phyloP scores from a whole-genome alignment of 2,113 vertebrate genomes.

The Hiodon tergisus region DNA sequence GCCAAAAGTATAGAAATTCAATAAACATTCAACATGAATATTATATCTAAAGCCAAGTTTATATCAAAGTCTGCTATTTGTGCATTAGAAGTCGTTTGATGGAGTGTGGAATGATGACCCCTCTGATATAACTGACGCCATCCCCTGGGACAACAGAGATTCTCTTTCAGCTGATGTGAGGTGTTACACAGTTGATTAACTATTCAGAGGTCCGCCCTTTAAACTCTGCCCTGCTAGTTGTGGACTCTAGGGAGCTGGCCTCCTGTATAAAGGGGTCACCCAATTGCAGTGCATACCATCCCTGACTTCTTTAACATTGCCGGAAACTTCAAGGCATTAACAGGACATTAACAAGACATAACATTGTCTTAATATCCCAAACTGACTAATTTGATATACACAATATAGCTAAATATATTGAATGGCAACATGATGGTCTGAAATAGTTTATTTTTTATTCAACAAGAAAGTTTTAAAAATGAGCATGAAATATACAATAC shows the following conservation, averaged over 20 bases:
- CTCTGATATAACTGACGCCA: not conserved
- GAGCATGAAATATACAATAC: not conserved
- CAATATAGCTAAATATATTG: not conserved
- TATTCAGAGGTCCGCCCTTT: constrained; percentile 29
- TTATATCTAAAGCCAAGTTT: not conserved
- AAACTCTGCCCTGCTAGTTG: constrained; percentile 19
- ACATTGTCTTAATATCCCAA: too few species aligned
- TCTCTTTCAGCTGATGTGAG: not conserved
- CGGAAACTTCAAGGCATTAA: not conserved
- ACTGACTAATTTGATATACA: not conserved
- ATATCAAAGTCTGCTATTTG: not conserved
- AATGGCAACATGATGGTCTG: not conserved
- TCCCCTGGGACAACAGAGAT: not conserved
- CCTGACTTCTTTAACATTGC: constrained; percentile 5
- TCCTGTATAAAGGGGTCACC: constrained; percentile 17
- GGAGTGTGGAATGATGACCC: not conserved
- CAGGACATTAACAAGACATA: not conserved
- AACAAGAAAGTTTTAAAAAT: too few species aligned
- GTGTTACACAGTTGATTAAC: constrained; percentile 39
- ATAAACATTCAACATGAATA: not conserved
- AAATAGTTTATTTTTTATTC: too few species aligned
- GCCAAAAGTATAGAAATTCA: not conserved
- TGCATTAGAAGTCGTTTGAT: not conserved
- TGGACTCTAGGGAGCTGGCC: constrained; percentile 39
- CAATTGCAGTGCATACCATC: constrained; percentile 35